A percentile compares a stretch with the other conserved stretches of the same genome.
phyloP scores from a whole-genome alignment of 2,113 vertebrate species.

The Rhea pennata region DNA sequence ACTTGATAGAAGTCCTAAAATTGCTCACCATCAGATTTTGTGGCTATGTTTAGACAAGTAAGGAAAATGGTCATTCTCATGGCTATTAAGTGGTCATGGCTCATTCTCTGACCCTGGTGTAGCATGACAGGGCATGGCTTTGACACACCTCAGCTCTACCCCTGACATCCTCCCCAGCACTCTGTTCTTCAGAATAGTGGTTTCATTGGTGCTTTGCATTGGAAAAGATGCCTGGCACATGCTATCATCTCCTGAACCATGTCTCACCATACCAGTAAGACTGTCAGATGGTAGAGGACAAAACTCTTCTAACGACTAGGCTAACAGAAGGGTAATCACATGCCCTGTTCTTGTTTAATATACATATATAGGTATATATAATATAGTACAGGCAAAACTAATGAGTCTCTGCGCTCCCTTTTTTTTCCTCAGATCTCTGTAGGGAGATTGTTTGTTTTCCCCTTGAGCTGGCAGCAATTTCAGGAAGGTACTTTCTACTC shows the following conservation, averaged over 20 bases:
- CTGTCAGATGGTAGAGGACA: background rate
- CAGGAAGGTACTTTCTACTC: background rate
- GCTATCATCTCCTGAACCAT: background rate
- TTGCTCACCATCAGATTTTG: background rate
- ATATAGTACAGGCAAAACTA: slow-evolving; percentile 16
- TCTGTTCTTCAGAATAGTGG: background rate
- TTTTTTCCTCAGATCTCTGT: slow-evolving; percentile 12
- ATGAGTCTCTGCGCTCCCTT: background rate
- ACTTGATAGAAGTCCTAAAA: background rate
- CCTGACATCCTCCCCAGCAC: background rate
- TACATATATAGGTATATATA: background rate
- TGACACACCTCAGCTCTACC: rapidly evolving
- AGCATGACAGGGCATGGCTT: background rate
- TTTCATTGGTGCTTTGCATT: background rate
- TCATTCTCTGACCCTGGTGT: background rate
- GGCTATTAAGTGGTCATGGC: background rate
- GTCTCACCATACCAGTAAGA: background rate
- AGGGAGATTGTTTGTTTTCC: background rate
- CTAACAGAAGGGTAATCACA: background rate
- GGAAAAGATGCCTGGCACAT: background rate
- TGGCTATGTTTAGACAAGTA: background rate
- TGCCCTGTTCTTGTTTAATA: background rate
- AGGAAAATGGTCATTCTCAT: background rate
- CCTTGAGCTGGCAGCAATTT: background rate
- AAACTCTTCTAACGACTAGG: background rate